phyloP scores from a whole-genome alignment of 1,140 invertebrate species.

The Drosophila repleta region DNA sequence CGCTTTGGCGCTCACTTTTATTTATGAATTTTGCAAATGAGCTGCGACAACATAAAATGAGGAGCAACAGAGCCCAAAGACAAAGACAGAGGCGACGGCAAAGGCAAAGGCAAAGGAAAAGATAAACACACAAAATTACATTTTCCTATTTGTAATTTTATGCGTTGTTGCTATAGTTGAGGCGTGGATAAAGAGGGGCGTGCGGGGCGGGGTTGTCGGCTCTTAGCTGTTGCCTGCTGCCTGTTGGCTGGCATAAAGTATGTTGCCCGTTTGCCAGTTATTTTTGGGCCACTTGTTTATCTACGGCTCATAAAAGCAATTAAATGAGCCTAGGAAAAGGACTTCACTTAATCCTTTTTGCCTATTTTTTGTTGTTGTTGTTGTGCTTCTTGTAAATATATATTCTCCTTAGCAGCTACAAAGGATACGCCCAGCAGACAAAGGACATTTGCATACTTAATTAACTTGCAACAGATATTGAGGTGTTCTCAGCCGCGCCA shows the following conservation, averaged over 20 bases:
- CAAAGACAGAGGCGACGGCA: conserved; percentile 13
- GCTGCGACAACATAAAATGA: conserved; percentile 33
- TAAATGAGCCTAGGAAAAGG: conserved; percentile 68
- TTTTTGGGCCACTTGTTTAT: conserved; percentile 48
- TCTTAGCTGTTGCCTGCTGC: background rate
- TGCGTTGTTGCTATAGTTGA: conserved; percentile 26
- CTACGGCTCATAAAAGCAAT: conserved; percentile 65
- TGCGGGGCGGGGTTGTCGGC: background rate
- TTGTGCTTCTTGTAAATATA: no score
- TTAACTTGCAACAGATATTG: conserved; percentile 66
- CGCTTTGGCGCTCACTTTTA: conserved; percentile 5
- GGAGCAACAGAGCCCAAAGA: conserved; percentile 7
- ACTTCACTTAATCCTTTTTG: conserved; percentile 64
- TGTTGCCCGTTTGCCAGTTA: conserved; percentile 16
- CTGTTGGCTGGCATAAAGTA: conserved; percentile 4
- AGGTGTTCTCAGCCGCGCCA: background rate
- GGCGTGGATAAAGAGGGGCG: background rate
- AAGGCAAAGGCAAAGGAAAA: conserved; percentile 18
- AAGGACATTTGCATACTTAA: conserved; percentile 78
- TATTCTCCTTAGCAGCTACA: background rate
- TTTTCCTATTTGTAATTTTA: conserved; percentile 38
- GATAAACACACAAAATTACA: conserved; percentile 18
- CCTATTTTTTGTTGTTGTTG: no score
- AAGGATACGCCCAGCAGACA: conserved; percentile 33
- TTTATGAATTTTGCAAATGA: conserved; percentile 47